Base-by-base conservation (phyloP, 2,888 invertebrate genomes). In the Amblyteles armatorius region DNA sequence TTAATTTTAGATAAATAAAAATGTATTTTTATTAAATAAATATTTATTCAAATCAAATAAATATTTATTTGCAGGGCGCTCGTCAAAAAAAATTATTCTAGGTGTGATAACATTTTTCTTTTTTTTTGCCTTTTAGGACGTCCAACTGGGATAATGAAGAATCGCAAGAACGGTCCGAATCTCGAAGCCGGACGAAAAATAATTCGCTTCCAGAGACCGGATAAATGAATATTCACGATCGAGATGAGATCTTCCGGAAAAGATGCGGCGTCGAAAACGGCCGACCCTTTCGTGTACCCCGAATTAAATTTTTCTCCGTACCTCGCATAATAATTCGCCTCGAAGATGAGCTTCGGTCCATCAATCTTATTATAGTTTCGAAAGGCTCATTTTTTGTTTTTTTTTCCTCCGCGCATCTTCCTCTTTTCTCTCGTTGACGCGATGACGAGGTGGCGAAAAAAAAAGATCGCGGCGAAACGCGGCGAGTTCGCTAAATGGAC, bases 401-500 rank as follows among this genome's bases (percentile, higher is more conserved):
- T 60, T 50, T 40, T 48, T 77, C 26, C 48, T 33, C 36, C 19
- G 1, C 63, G 9, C 65, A 26, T 73, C 68, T 73, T 68, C 48
- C 52, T 36, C 60, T 29, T 68, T 67, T 52, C 33, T 50, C 33
- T 67, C 79, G 76, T 79, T 77, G 85, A 85, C 76, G 76, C 60
- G 79, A 78, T 82, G 82, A 82, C 73, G 71, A 79, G 80, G 79
- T 83, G 79, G 50, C 50, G 44, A 72, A 79, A 77, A 79, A 79
- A 82, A 82, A 85, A 83, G 80, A 67, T 50, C 13, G 68, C 68
- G 26, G 26, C 67, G 78, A 77, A 67, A 33, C 13, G 68, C 68
- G 26, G 36, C 67, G 78, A 77, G 69, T 29, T 83, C 67, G 87
- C 86, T 86, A 87, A 87, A 86, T 82, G 86, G 81, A 79, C 86